Evolutionary conservation across 2,797 vertebrate genomes (phyloP).

Genomic region (Microcaecilia unicolor): DNA sequence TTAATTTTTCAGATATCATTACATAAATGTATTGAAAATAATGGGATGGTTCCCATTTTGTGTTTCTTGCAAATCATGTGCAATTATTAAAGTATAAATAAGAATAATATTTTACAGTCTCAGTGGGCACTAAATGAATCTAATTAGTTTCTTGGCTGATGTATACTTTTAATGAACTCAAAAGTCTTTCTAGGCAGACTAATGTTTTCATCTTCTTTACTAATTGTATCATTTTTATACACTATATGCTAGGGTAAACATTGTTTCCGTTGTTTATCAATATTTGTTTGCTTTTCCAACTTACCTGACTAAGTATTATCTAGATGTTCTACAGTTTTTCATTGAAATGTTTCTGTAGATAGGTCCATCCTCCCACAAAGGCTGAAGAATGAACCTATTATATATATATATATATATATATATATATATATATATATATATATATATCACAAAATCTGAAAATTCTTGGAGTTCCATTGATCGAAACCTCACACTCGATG

Average conservation of each 20-base stretch:
- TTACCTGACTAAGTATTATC: no score
- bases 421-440: no score
- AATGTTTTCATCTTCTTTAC: background rate
- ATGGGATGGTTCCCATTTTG: background rate
- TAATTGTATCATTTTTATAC: background rate
- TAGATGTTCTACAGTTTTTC: no score
- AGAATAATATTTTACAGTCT: background rate
- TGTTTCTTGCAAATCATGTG: background rate
- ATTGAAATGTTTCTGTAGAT: no score
- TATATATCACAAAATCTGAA: no score
- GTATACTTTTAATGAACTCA: background rate
- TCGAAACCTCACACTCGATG: no score
- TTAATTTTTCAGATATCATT: rapidly evolving
- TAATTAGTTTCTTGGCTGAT: slow-evolving; percentile 10
- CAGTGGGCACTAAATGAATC: slow-evolving; percentile 2
- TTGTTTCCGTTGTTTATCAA: slow-evolving; percentile 13
- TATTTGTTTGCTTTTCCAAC: no score
- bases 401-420: no score
- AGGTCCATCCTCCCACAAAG: no score
- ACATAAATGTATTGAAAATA: background rate
- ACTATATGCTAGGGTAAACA: slow-evolving; percentile 4
- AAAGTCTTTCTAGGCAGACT: background rate
- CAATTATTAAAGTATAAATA: background rate
- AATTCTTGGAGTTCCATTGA: no score
- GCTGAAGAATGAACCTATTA: no score